Conservation (phyloP, 2,797 vertebrate genomes). For the Mus caroli region DNA sequence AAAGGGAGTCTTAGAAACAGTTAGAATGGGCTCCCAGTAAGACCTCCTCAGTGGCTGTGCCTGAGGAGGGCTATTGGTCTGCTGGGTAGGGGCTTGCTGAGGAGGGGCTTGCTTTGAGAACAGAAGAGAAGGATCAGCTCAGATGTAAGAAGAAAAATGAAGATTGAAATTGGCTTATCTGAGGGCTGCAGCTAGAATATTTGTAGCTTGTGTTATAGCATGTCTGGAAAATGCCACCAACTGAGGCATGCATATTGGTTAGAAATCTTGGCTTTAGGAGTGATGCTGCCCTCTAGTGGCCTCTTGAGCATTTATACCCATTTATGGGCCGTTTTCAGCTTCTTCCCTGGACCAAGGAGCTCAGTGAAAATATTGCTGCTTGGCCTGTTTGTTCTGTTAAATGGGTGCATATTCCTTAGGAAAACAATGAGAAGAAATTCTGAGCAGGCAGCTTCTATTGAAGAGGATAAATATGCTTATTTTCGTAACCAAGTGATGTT, state of each 20-base stretch:
- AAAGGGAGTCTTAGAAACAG: background rate
- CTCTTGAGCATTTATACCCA: background rate
- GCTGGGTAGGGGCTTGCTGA: background rate
- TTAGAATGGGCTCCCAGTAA: background rate
- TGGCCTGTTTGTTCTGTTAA: background rate
- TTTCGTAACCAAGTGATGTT: slow-evolving; percentile 42
- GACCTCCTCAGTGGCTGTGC: background rate
- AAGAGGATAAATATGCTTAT: slow-evolving; percentile 11
- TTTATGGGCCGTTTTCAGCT: background rate
- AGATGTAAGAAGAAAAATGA: background rate
- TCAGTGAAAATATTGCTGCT: background rate
- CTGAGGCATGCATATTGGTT: background rate
- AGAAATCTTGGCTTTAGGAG: background rate
- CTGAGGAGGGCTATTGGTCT: background rate
- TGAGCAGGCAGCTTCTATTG: background rate
- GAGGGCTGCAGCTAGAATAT: background rate
- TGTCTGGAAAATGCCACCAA: background rate
- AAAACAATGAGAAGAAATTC: background rate
- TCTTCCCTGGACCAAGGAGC: background rate
- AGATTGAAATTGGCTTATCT: background rate
- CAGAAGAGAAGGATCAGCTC: background rate
- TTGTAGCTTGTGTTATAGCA: background rate
- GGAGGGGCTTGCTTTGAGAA: background rate
- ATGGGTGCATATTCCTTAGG: slow-evolving; percentile 6
- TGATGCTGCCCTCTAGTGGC: slow-evolving; percentile 31